Percentiles rank a stretch among this genome's conserved stretches.
Evolutionary conservation across 1,140 invertebrate species (phyloP).

Genomic region (Drosophila miranda): DNA sequence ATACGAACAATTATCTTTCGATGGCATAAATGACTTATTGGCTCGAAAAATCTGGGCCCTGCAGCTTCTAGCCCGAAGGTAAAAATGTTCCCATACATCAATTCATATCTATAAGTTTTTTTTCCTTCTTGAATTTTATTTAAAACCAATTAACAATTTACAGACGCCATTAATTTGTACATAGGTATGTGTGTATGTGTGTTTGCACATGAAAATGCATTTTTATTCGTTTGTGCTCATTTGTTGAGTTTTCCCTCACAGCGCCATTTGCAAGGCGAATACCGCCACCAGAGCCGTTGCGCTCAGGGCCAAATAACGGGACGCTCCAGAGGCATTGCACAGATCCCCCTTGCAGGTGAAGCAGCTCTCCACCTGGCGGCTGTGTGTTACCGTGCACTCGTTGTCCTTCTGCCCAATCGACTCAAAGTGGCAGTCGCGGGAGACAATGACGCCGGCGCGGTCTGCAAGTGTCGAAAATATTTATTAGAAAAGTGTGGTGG

Average conservation of each 20-base stretch:
- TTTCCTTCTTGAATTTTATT: slow-evolving; percentile 6
- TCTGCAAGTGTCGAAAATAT: slow-evolving; percentile 39
- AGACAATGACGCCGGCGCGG: slow-evolving; percentile 69
- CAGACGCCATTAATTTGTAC: not conserved
- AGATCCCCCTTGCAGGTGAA: slow-evolving; percentile 84
- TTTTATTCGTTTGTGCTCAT: not conserved
- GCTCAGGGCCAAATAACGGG: slow-evolving; percentile 82
- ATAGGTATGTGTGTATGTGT: slow-evolving; percentile 34
- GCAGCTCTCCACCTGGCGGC: slow-evolving; percentile 77
- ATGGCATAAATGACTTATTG: too few species aligned
- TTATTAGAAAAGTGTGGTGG: not conserved
- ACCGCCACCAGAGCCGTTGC: slow-evolving; percentile 79
- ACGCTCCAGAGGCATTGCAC: slow-evolving; percentile 83
- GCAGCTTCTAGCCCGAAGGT: not conserved
- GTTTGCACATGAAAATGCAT: slow-evolving; percentile 7
- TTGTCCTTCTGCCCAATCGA: slow-evolving; percentile 70
- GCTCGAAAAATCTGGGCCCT: not conserved
- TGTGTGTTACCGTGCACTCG: slow-evolving; percentile 70
- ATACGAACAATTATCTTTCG: too few species aligned
- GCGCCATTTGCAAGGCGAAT: slow-evolving; percentile 56
- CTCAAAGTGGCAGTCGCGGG: slow-evolving; percentile 79
- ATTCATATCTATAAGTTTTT: not conserved
- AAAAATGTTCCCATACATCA: not conserved
- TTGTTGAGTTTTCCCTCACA: slow-evolving; percentile 29
- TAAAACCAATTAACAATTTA: slow-evolving; percentile 18